These are phyloP conservation scores for Chloropsis cyanopogon DNA, from an alignment of 2,113 vertebrate genomes.

Conservation along the genomic window DNA sequence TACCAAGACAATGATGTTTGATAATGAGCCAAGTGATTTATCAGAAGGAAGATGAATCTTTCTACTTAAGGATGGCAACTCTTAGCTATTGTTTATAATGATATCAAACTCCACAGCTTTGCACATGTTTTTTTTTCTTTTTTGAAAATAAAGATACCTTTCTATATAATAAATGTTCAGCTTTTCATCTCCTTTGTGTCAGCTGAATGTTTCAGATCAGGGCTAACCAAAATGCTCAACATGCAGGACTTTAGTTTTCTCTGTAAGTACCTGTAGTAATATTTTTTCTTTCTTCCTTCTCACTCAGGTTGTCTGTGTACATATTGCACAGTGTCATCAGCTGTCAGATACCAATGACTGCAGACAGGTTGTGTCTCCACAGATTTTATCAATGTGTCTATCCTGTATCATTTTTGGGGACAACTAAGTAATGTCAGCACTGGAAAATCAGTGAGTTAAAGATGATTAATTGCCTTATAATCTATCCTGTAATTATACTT, in stretches of 20 bases:
- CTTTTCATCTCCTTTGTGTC: background rate
- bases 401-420: background rate
- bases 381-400: background rate
- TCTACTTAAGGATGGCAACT: background rate
- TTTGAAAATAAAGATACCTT: constrained; percentile 30
- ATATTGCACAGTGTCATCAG: background rate
- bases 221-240: background rate
- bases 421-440: background rate
- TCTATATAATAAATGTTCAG: background rate
- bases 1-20: background rate
- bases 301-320: background rate
- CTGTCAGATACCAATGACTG: background rate
- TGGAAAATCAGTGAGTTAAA: background rate
- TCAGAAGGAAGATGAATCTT: background rate
- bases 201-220: background rate
- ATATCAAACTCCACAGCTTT: background rate
- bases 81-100: background rate
- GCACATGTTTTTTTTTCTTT: background rate
- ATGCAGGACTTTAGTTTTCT: background rate
- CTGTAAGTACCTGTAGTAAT: background rate
- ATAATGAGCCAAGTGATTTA: background rate
- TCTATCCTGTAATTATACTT: background rate
- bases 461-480: background rate
- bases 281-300: background rate
- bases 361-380: background rate